Conservation (phyloP, 2,113 vertebrate genomes). For the Bufo bufo region DNA sequence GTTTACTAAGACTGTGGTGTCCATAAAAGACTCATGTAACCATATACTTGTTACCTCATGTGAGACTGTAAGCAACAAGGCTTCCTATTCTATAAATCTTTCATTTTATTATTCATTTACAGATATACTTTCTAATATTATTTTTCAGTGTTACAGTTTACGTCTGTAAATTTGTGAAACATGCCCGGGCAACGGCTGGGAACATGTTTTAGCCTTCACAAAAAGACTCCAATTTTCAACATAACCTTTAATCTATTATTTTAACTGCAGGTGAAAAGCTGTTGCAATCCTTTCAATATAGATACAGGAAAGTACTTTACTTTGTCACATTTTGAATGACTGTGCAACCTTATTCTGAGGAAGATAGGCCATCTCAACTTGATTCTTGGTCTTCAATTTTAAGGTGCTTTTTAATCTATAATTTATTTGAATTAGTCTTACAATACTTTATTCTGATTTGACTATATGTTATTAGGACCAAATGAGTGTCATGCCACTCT, state of each 20-base stretch:
- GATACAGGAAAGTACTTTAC: constrained; percentile 25
- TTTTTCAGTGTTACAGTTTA: background rate
- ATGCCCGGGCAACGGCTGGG: background rate
- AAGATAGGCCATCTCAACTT: constrained; percentile 6
- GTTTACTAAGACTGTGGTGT: no score
- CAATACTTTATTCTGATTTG: constrained; percentile 12
- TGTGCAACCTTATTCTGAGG: background rate
- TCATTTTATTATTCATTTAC: background rate
- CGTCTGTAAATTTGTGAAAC: background rate
- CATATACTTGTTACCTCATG: no score
- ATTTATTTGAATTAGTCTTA: constrained; percentile 24
- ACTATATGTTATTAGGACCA: constrained; percentile 34
- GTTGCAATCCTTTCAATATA: constrained; percentile 27
- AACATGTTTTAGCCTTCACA: background rate
- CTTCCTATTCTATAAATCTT: background rate
- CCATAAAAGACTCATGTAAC: no score
- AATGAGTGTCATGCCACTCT: constrained; percentile 7
- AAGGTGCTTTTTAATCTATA: constrained; percentile 27
- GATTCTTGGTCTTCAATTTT: constrained; percentile 20
- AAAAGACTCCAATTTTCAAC: constrained; percentile 10
- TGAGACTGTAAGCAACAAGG: background rate
- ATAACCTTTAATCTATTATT: constrained; percentile 35
- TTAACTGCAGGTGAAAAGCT: constrained; percentile 41
- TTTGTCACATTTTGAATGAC: constrained; percentile 5
- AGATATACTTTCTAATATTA: background rate